A percentile compares a stretch with the other conserved stretches of the same genome.
phyloP scores from a whole-genome alignment of 2,113 vertebrate genomes.

The Laticauda laticaudata region DNA sequence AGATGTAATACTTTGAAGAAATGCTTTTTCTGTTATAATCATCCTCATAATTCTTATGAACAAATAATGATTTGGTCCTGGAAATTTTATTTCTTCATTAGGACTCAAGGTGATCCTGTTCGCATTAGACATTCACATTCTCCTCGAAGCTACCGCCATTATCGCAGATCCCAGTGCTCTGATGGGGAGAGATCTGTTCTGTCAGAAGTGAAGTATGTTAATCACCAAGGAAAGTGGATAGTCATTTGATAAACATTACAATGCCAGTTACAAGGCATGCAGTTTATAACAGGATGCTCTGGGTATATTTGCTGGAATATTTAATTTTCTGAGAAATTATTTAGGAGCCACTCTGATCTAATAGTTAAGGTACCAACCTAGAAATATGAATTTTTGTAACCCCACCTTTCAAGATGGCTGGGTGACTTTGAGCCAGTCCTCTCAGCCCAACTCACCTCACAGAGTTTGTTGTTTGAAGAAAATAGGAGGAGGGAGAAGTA shows the following conservation, averaged over 20 bases:
- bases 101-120: constrained; percentile 86
- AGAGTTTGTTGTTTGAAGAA: too few relatives aligned
- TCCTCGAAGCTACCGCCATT: constrained; percentile 83
- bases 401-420: too few relatives aligned
- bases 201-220: constrained; percentile 85
- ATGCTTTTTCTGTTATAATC: not conserved
- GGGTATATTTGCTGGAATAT: not conserved
- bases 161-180: constrained; percentile 83
- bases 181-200: constrained; percentile 87
- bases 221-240: not conserved
- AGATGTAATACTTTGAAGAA: not conserved
- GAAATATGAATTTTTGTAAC: not conserved
- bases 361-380: not conserved
- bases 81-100: constrained; percentile 52
- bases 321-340: not conserved
- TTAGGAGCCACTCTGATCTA: not conserved
- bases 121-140: constrained; percentile 86
- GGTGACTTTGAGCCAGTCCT: too few relatives aligned
- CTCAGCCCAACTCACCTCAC: too few relatives aligned
- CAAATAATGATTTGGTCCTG: not conserved
- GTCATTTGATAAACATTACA: not conserved
- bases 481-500: too few relatives aligned
- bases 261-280: not conserved
- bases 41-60: not conserved
- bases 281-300: not conserved